phyloP scores from a whole-genome alignment of 2,888 invertebrate species.

The Polydrusus cervinus region DNA sequence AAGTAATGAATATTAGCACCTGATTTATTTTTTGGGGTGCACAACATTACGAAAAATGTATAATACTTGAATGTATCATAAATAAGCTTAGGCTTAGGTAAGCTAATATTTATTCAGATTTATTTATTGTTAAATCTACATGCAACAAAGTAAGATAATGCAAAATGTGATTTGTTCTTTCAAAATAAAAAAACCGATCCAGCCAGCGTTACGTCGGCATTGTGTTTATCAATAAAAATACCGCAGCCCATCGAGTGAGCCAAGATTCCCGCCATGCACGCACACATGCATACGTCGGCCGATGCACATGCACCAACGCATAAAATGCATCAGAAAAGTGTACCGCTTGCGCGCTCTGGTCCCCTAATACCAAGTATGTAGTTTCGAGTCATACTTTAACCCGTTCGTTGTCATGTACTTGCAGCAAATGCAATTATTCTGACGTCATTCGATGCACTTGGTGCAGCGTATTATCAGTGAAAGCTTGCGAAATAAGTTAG shows the following conservation, averaged over 20 bases:
- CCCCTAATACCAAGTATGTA: constrained; percentile 69
- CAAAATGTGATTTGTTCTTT: background rate
- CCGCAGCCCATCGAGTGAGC: constrained; percentile 10
- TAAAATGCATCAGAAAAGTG: constrained; percentile 43
- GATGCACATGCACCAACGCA: constrained; percentile 46
- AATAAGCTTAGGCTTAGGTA: no score
- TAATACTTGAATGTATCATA: no score
- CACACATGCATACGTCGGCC: constrained; percentile 31
- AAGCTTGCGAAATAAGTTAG: background rate
- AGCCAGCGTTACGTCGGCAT: background rate
- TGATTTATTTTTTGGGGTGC: no score
- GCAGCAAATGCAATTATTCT: constrained; percentile 37
- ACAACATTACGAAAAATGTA: no score
- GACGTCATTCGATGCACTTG: constrained; percentile 41
- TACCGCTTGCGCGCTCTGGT: constrained; percentile 56
- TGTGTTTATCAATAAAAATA: constrained; percentile 13
- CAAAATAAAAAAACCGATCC: background rate
- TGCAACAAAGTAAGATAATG: background rate
- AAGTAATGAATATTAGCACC: no score
- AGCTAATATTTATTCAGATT: no score
- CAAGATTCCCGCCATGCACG: constrained; percentile 11
- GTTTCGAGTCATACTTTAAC: constrained; percentile 69
- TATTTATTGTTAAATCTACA: background rate
- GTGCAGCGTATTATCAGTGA: background rate
- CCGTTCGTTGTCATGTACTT: constrained; percentile 39